phyloP scores from a whole-genome alignment of 2,888 invertebrate genomes.

The Podabrus alpinus region DNA sequence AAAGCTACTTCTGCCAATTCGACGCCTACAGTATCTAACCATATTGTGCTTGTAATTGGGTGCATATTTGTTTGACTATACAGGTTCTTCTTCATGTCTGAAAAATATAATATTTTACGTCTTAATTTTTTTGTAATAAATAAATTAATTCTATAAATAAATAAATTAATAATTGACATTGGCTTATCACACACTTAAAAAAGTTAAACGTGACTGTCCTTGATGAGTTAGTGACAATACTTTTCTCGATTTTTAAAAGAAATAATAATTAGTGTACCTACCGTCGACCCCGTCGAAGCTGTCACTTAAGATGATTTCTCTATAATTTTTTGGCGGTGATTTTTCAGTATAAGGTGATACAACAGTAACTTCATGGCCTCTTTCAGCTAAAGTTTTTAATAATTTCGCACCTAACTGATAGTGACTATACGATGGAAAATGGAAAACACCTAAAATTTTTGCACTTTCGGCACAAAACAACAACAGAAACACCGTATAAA shows the following conservation, averaged over 20 bases:
- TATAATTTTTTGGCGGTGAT: slow-evolving; percentile 48
- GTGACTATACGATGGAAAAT: slow-evolving; percentile 38
- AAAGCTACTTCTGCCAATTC: slow-evolving; percentile 18
- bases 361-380: slow-evolving; percentile 54
- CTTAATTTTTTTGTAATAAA: no score
- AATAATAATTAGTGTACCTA: not conserved
- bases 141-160: no score
- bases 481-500: not conserved
- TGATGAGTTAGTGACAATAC: no score
- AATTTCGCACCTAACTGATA: slow-evolving; percentile 36
- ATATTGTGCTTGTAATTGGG: not conserved
- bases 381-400: slow-evolving; percentile 37
- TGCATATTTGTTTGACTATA: not conserved
- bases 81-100: not conserved
- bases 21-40: not conserved
- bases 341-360: slow-evolving; percentile 41
- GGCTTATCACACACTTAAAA: no score
- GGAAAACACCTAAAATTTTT: slow-evolving; percentile 41
- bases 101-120: no score
- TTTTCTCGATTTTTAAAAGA: no score
- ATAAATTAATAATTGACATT: no score
- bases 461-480: not conserved
- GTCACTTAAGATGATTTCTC: not conserved
- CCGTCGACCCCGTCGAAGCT: not conserved
- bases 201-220: no score